phyloP scores from a whole-genome alignment of 2,797 vertebrate genomes.

The Rallus crepitans region DNA sequence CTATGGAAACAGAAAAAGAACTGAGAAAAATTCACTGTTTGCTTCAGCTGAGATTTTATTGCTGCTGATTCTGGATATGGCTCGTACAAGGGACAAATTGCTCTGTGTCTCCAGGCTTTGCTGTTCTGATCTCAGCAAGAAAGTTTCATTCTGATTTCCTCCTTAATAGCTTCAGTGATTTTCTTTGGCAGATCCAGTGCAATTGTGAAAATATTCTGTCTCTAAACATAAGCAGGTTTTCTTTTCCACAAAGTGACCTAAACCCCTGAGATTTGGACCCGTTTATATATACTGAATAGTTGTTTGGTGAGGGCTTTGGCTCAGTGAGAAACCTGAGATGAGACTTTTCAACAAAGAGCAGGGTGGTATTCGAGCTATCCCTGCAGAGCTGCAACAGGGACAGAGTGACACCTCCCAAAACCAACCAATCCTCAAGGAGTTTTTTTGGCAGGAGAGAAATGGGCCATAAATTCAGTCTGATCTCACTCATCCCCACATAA shows the following conservation, averaged over 20 bases:
- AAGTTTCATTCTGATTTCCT: conserved; percentile 5
- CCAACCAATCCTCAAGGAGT: background rate
- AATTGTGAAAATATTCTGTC: background rate
- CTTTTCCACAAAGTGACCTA: background rate
- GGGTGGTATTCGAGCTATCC: background rate
- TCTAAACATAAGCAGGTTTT: background rate
- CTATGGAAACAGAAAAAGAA: conserved; percentile 22
- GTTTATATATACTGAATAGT: background rate
- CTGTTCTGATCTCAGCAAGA: background rate
- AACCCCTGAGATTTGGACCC: background rate
- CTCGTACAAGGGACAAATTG: background rate
- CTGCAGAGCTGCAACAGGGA: background rate
- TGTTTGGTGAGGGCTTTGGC: background rate
- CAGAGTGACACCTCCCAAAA: background rate
- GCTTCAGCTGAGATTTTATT: conserved; percentile 13
- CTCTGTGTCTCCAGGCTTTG: background rate
- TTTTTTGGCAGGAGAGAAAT: background rate
- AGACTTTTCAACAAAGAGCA: background rate
- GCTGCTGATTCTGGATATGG: conserved; percentile 4
- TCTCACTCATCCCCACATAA: background rate
- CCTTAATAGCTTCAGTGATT: background rate
- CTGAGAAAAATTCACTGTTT: background rate
- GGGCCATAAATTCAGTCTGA: background rate
- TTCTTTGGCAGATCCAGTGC: conserved; percentile 5
- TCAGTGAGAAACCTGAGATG: background rate